Conservation (phyloP, 2,113 vertebrate species). For the Prochilodus magdalenae region DNA sequence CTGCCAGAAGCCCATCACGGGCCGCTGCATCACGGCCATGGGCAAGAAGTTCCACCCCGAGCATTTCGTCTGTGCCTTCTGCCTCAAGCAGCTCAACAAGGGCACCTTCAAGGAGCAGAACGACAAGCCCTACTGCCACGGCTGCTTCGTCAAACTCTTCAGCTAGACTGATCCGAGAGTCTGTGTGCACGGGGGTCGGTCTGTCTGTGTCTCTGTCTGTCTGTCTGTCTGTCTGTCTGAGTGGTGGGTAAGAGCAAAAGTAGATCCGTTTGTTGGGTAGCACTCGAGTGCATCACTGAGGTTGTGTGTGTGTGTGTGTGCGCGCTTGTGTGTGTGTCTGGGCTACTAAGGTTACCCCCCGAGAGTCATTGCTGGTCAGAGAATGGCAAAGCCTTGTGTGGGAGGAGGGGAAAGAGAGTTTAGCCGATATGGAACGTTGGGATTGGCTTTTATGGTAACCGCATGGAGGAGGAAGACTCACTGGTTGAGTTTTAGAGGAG, state of each 20-base stretch:
- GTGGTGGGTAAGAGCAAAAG: background rate
- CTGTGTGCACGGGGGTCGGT: background rate
- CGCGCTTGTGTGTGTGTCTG: constrained; percentile 41
- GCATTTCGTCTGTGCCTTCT: constrained; percentile 99
- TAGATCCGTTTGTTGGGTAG: background rate
- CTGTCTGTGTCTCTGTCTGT: constrained; percentile 33
- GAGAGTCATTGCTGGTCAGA: constrained; percentile 2
- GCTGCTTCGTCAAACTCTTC: constrained; percentile 98
- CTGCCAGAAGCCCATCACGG: constrained; percentile 98
- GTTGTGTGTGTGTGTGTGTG: too few species aligned
- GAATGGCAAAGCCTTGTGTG: background rate
- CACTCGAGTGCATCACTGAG: background rate
- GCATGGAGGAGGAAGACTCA: constrained; percentile 63
- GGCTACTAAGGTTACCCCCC: constrained; percentile 50
- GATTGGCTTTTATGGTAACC: constrained; percentile 4
- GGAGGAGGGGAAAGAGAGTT: background rate
- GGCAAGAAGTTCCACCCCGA: constrained; percentile 98
- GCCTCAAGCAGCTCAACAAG: constrained; percentile 99
- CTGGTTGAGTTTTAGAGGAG: constrained; percentile 72
- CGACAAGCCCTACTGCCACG: constrained; percentile 98
- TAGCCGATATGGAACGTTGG: constrained; percentile 24
- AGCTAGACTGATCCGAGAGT: constrained; percentile 78
- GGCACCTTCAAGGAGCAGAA: constrained; percentile 99
- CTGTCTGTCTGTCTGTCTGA: constrained; percentile 14
- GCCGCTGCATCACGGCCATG: constrained; percentile 99